Percentiles rank a stretch among this genome's conserved stretches.
Evolutionary conservation across 2,797 vertebrate genomes (phyloP).

Genomic region (Neopelma chrysocephalum): DNA sequence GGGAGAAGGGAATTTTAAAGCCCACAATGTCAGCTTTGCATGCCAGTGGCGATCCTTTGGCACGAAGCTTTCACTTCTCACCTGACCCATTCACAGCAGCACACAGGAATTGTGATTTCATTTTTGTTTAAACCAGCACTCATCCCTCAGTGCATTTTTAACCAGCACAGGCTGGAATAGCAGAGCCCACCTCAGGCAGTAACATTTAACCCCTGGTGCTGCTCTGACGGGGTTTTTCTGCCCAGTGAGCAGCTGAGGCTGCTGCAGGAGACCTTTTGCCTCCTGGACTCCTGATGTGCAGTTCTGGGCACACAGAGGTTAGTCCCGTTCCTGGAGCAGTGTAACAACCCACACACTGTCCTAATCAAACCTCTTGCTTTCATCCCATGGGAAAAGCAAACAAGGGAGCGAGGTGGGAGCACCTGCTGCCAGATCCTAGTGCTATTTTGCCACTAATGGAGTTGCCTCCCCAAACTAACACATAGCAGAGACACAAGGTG

Average conservation of each 20-base stretch:
- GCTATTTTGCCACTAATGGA: background rate
- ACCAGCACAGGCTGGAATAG: background rate
- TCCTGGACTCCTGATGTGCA: background rate
- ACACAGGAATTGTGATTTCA: background rate
- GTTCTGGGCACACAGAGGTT: background rate
- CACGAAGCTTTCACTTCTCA: slow-evolving; percentile 28
- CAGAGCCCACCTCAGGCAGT: background rate
- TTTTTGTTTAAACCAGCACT: background rate
- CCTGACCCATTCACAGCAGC: background rate
- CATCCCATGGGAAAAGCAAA: rapidly evolving
- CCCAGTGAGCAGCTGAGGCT: background rate
- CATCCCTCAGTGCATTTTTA: background rate
- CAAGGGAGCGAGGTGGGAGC: background rate
- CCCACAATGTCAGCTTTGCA: background rate
- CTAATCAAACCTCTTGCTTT: background rate
- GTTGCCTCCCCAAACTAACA: background rate
- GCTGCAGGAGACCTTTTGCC: background rate
- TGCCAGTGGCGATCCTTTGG: slow-evolving; percentile 5
- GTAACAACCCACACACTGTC: background rate
- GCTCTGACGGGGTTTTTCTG: background rate
- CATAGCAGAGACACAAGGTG: background rate
- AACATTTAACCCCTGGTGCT: background rate
- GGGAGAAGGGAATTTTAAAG: slow-evolving; percentile 19
- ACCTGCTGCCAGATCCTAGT: background rate
- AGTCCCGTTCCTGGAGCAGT: background rate